phyloP scores from a whole-genome alignment of 2,888 invertebrate species.

The Periphyllus acericola region DNA sequence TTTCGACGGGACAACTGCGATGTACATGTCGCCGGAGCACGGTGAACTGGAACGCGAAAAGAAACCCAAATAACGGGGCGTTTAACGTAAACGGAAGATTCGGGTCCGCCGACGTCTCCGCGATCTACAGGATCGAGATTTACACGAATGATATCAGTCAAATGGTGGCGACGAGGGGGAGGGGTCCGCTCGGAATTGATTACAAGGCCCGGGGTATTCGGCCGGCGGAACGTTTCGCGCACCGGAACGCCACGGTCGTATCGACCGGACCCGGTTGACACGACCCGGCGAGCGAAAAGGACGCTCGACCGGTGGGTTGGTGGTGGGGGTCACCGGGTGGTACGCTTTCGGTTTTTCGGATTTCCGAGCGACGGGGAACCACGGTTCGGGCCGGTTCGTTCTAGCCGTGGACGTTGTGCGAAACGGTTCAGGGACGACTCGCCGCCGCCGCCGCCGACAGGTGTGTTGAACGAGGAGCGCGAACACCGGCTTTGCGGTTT shows the following conservation, averaged over 20 bases:
- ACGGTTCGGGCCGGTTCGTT: too few relatives aligned
- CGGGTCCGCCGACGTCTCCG: background rate
- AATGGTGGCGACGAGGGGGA: background rate
- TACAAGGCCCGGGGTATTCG: background rate
- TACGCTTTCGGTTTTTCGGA: background rate
- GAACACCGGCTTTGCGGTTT: background rate
- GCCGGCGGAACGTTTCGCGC: background rate
- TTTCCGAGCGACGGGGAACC: too few relatives aligned
- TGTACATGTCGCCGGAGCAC: background rate
- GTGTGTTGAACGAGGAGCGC: background rate
- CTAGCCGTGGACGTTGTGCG: background rate
- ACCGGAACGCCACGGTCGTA: background rate
- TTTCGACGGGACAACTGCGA: background rate
- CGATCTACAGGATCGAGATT: background rate
- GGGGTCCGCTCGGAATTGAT: slow-evolving; percentile 17
- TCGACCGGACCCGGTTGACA: background rate
- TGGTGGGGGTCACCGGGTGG: too few relatives aligned
- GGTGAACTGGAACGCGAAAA: too few relatives aligned
- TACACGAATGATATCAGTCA: slow-evolving; percentile 15
- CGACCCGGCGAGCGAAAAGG: background rate
- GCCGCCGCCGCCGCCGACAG: background rate
- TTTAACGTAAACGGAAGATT: background rate
- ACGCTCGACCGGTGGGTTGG: background rate
- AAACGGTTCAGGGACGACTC: background rate
- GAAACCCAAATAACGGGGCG: background rate